These are phyloP conservation scores for Calameuta pallipes DNA, from an alignment of 2,888 invertebrate genomes.

Conservation along the genomic window DNA sequence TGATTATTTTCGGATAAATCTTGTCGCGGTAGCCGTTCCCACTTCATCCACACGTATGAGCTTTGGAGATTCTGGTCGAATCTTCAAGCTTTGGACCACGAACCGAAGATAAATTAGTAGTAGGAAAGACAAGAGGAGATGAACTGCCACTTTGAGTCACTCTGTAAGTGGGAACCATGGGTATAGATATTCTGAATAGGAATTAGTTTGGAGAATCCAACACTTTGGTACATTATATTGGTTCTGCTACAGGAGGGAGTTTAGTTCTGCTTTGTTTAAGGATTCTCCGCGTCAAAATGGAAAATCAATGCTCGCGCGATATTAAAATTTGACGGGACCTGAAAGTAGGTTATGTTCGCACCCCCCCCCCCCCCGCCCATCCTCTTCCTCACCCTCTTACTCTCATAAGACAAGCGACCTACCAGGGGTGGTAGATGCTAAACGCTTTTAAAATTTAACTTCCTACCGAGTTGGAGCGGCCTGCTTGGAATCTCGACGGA, in stretches of 20 bases:
- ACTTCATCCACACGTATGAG: too few species aligned
- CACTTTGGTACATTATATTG: too few species aligned
- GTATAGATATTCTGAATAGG: too few species aligned
- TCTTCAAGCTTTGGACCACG: too few species aligned
- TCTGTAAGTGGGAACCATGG: too few species aligned
- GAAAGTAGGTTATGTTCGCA: constrained; percentile 43
- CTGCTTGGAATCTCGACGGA: constrained; percentile 31
- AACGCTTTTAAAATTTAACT: constrained; percentile 52
- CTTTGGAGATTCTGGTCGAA: too few species aligned
- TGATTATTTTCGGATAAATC: constrained; percentile 58
- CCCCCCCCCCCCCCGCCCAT: constrained; percentile 8
- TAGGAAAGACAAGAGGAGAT: too few species aligned
- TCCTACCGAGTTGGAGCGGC: constrained; percentile 21
- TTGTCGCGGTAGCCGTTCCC: constrained; percentile 34
- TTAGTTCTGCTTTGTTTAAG: neutral
- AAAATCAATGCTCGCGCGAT: constrained; percentile 46
- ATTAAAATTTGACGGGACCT: constrained; percentile 48
- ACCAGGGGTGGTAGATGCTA: constrained; percentile 41
- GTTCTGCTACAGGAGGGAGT: too few species aligned
- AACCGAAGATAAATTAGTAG: too few species aligned
- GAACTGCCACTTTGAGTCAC: too few species aligned
- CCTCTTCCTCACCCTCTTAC: constrained; percentile 10
- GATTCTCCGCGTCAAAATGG: constrained; percentile 37
- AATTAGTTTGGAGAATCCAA: too few species aligned
- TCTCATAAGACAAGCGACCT: constrained; percentile 32